Evolutionary conservation across 2,797 vertebrate genomes (phyloP), one percentile per base, ranked within the genome.

Genomic region (Sebastes nivosus): DNA sequence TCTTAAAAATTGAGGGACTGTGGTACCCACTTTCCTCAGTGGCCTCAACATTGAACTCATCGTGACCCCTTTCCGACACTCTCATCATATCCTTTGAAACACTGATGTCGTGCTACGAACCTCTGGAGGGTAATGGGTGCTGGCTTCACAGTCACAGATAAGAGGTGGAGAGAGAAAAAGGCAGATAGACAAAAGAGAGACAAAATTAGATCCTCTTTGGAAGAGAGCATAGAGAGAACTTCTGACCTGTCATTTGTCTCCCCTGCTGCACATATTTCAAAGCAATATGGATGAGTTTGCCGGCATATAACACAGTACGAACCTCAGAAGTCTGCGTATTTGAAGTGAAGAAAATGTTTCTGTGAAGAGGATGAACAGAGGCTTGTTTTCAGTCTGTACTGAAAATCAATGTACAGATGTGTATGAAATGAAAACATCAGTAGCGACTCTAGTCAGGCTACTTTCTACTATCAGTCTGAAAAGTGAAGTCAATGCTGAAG

Each of bases 61-160:
- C 8, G 8, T 27, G 52, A 90, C 79, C 75, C 80, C 24, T 75
- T 54, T 83, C 42, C 20, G 9, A 57, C 42, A 46, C 69, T 83
- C 46, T 89, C 85, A 83, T 87, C 67, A 67, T 30, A 36, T 75
- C 74, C 75, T 88, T 81, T 88, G 82, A 89, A 86, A 75, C 69
- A 55, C 22, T 71, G 67, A 78, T 67, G 70, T 65, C 46, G 0
- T 66, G 60, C 71, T 76, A 32, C 42, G 52, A 63, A 72, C 55
- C 74, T 86, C 77, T 46, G 38, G 34, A 79, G 76, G 58, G 57
- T 87, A 87, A 90, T 88, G 84, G 72, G 5, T 60, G 20, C 72
- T 42, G 59, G 63, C 64, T 81, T 79, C 25, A 73, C 50, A 59
- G 80, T 29, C 1, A 1, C 50, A 76, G 50, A 80, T 72, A 65